These are phyloP conservation scores for Erebia epiphron DNA, from an alignment of 2,888 invertebrate genomes.

Conservation along the genomic window DNA sequence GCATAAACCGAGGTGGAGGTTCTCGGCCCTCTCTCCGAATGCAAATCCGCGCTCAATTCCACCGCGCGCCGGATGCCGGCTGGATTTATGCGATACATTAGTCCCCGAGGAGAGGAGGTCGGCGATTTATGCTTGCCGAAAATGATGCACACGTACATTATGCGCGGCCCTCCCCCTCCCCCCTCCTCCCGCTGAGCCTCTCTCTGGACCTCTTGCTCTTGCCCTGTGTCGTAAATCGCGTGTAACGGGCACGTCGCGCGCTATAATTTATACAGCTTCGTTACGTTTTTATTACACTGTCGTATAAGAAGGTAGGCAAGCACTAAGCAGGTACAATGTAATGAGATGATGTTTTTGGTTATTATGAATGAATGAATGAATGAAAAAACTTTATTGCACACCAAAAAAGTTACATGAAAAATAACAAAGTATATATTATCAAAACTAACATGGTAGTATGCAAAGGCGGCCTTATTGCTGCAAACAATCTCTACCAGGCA, in stretches of 20 bases:
- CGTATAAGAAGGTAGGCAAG: too few relatives aligned
- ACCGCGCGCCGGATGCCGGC: neutral
- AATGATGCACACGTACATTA: conserved; percentile 35
- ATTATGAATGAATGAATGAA: too few relatives aligned
- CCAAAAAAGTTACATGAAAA: too few relatives aligned
- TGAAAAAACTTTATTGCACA: too few relatives aligned
- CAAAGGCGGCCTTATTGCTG: too few relatives aligned
- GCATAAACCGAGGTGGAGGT: neutral
- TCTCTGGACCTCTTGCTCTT: neutral
- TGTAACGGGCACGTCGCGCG: conserved; percentile 14
- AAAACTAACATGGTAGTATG: too few relatives aligned
- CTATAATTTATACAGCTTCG: conserved; percentile 23
- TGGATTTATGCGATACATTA: conserved; percentile 45
- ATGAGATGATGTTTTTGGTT: too few relatives aligned
- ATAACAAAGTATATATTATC: too few relatives aligned
- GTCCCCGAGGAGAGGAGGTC: conserved; percentile 24
- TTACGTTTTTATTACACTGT: conserved; percentile 15
- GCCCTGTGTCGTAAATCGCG: conserved; percentile 1
- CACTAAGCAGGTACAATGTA: too few relatives aligned
- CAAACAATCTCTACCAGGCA: too few relatives aligned
- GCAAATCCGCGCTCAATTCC: neutral
- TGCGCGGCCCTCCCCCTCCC: neutral
- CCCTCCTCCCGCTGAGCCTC: too few relatives aligned
- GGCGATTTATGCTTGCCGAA: conserved; percentile 36
- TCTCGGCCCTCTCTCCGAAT: conserved; percentile 1